Conservation (phyloP, 2,113 vertebrate genomes). For the Oreochromis spilurus region DNA sequence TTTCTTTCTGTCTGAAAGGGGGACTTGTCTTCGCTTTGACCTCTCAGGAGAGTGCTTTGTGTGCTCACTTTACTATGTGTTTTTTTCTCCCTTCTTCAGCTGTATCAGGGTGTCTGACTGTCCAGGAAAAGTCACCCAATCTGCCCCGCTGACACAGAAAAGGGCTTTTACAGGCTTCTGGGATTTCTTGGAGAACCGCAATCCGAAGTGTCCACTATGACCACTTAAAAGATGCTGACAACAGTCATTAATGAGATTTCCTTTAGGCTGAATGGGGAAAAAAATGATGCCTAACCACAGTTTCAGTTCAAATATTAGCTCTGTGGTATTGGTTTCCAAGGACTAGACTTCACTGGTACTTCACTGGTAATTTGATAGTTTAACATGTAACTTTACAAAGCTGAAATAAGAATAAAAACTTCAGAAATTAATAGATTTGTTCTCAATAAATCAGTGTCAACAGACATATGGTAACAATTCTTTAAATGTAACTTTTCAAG, state of each 20-base stretch:
- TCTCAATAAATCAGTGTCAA: neutral
- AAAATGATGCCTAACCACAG: neutral
- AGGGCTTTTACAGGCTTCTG: constrained; percentile 43
- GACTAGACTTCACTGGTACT: neutral
- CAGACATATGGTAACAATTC: neutral
- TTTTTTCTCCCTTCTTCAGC: constrained; percentile 6
- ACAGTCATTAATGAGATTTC: constrained; percentile 43
- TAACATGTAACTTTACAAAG: neutral
- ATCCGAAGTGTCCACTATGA: constrained; percentile 14
- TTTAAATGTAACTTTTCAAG: neutral
- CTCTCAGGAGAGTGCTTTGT: constrained; percentile 52
- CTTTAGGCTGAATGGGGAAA: neutral
- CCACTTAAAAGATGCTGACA: constrained; percentile 20
- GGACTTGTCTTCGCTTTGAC: constrained; percentile 54
- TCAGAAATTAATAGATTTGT: neutral
- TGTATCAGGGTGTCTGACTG: constrained; percentile 43
- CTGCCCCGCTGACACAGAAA: constrained; percentile 33
- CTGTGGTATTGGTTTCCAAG: neutral
- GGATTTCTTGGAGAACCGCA: constrained; percentile 39
- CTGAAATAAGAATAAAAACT: neutral
- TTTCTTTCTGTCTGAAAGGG: constrained; percentile 47
- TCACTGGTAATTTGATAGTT: neutral
- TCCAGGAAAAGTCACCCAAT: constrained; percentile 47
- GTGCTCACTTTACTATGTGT: constrained; percentile 38
- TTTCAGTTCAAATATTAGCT: neutral